Evolutionary conservation across 2,888 invertebrate species (phyloP).

Genomic region (Tetrapedia diversipes): DNA sequence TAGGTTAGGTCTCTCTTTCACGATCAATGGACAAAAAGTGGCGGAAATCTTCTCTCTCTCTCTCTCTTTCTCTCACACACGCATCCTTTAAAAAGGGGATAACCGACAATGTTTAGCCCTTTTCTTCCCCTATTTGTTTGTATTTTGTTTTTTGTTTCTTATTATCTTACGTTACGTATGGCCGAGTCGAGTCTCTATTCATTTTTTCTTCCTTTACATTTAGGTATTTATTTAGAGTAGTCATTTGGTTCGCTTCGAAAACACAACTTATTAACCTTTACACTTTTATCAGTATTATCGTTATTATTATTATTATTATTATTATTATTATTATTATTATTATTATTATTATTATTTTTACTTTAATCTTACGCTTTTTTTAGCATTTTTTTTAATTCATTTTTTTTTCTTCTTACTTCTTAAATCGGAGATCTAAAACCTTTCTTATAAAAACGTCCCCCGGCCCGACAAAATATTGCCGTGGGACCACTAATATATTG

Average conservation of each 20-base stretch:
- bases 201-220: slow-evolving; percentile 47
- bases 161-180: slow-evolving; percentile 76
- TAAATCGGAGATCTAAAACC: slow-evolving; percentile 79
- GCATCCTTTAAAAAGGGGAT: slow-evolving; percentile 60
- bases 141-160: slow-evolving; percentile 26
- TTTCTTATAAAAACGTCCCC: slow-evolving; percentile 81
- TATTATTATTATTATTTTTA: slow-evolving; percentile 27
- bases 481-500: slow-evolving; percentile 71
- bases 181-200: slow-evolving; percentile 77
- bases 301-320: slow-evolving; percentile 43
- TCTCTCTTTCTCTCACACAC: slow-evolving; percentile 47
- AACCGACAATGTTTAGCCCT: slow-evolving; percentile 21
- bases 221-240: slow-evolving; percentile 65
- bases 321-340: background rate
- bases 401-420: slow-evolving; percentile 32
- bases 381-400: slow-evolving; percentile 24
- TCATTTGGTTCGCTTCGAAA: slow-evolving; percentile 77
- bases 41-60: slow-evolving; percentile 7
- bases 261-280: slow-evolving; percentile 46
- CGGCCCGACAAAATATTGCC: slow-evolving; percentile 82
- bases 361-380: slow-evolving; percentile 22
- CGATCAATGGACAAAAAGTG: slow-evolving; percentile 31
- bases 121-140: background rate
- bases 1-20: slow-evolving; percentile 59
- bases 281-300: slow-evolving; percentile 25